These are phyloP conservation scores for Lycocerus yunnanus DNA, from an alignment of 2,888 invertebrate species.

Conservation along the genomic window DNA sequence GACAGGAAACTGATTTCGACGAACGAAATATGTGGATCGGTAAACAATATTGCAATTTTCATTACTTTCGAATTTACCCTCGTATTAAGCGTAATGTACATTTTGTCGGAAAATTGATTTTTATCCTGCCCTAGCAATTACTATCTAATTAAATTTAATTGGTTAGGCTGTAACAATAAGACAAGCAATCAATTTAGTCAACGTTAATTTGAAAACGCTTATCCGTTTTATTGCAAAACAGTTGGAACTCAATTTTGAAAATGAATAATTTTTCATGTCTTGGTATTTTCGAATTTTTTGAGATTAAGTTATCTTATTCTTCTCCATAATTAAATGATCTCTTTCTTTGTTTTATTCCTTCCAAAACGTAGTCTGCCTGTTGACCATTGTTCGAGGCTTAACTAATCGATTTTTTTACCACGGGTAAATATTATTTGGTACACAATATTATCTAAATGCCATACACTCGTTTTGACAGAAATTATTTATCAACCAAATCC, in stretches of 20 bases:
- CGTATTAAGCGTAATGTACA: not conserved
- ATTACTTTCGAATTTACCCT: not conserved
- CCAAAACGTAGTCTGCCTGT: no score
- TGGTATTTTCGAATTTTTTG: no score
- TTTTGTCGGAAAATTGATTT: not conserved
- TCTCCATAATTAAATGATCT: no score
- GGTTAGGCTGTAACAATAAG: not conserved
- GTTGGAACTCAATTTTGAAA: not conserved
- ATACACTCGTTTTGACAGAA: no score
- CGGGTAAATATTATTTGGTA: no score
- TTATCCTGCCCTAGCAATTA: not conserved
- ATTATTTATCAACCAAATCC: no score
- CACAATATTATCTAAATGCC: no score
- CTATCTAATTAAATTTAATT: not conserved
- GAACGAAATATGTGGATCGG: not conserved
- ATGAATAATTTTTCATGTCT: not conserved
- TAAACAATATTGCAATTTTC: not conserved
- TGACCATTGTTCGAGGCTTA: no score
- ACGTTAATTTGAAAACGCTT: not conserved
- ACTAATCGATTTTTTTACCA: no score
- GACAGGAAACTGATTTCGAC: not conserved
- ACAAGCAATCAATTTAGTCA: not conserved
- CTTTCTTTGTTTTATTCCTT: no score
- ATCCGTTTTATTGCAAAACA: not conserved
- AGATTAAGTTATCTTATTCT: no score